Conservation (phyloP, 2,888 invertebrate genomes). For the Standfussiana lucernea region DNA sequence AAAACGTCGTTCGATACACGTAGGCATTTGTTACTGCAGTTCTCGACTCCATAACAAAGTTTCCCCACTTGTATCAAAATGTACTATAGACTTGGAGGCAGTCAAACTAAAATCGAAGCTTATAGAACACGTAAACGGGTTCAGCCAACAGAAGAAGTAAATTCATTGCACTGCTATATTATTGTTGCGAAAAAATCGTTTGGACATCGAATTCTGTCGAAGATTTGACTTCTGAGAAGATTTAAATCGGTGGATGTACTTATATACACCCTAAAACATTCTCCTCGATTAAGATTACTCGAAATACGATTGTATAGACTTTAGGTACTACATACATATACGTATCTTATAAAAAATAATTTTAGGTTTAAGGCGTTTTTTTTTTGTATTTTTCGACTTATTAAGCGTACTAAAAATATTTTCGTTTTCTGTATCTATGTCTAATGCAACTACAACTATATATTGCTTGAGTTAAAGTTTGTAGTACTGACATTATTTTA, state of each 20-base stretch:
- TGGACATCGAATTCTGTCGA: not conserved
- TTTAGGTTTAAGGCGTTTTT: not conserved
- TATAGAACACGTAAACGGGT: slow-evolving; percentile 3
- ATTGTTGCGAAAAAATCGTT: not conserved
- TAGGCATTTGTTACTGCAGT: no score
- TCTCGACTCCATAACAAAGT: no score
- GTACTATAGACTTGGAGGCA: not conserved
- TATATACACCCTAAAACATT: no score
- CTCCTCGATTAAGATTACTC: not conserved
- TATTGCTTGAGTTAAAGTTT: not conserved
- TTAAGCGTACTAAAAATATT: slow-evolving; percentile 26
- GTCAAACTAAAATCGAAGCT: not conserved
- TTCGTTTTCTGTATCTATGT: not conserved
- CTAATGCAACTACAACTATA: slow-evolving; percentile 8
- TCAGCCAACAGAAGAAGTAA: not conserved
- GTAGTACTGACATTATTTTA: not conserved
- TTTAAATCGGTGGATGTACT: not conserved
- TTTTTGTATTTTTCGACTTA: not conserved
- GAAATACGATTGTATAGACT: slow-evolving; percentile 39
- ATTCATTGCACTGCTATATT: not conserved
- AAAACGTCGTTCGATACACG: no score
- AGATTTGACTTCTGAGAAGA: not conserved
- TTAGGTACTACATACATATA: not conserved
- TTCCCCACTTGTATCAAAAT: no score
- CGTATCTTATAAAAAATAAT: slow-evolving; percentile 14